A percentile compares a stretch with the other conserved stretches of the same genome.
Evolutionary conservation across 2,113 vertebrate genomes (phyloP).

Genomic region (Pygoscelis antarcticus): DNA sequence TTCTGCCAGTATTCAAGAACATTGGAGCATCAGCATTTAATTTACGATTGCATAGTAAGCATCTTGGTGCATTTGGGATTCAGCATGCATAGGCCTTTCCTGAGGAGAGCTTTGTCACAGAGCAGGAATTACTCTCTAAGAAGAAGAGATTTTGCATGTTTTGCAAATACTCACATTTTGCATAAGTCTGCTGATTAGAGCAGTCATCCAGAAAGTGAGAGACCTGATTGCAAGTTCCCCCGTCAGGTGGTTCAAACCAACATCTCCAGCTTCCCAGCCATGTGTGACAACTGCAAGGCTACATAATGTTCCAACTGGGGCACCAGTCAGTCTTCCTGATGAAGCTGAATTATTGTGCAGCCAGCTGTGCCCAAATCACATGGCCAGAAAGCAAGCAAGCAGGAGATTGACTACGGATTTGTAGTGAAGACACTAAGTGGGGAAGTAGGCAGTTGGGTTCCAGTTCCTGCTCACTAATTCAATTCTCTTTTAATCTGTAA

Average conservation of each 20-base stretch:
- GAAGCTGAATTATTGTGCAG: background rate
- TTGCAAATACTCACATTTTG: conserved; percentile 38
- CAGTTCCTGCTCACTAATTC: background rate
- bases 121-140: conserved; percentile 7
- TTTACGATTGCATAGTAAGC: background rate
- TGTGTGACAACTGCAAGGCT: background rate
- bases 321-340: background rate
- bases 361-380: background rate
- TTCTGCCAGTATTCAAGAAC: background rate
- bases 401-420: background rate
- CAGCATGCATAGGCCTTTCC: background rate
- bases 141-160: conserved; percentile 40
- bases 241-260: background rate
- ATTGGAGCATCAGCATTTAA: background rate
- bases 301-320: background rate
- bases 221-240: background rate
- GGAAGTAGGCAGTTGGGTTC: background rate
- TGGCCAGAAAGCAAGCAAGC: background rate
- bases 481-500: background rate
- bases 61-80: background rate
- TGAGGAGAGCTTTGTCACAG: conserved; percentile 21
- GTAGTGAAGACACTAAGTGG: background rate
- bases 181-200: conserved; percentile 31
- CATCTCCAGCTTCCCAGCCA: background rate
- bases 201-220: background rate